Base-by-base conservation (phyloP, 2,888 invertebrate genomes). In the Lasioglossum oenotherae region DNA sequence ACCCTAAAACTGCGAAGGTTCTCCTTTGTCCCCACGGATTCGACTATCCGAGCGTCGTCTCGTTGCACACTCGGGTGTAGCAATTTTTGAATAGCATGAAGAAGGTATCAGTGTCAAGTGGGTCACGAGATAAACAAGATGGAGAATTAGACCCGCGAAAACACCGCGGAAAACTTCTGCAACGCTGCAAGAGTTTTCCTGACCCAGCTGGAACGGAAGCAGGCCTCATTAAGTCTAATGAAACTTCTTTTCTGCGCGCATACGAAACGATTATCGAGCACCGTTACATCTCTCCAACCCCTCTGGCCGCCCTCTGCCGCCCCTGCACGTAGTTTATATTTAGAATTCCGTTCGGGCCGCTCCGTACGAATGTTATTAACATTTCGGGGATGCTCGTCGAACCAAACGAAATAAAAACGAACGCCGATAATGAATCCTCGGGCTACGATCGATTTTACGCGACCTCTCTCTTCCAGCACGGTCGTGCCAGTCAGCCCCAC, bases 231-330 rank as follows among this genome's bases (percentile, higher is more conserved):
- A 82, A 41, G 73, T 67, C 76, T 57, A 57, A 84, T 57, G 83
- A 84, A 82, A 82, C 69, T 74, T 53, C 74, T 69, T 31, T 82
- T 69, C 57, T 49, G 71, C n/a, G 71, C 41, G 82, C 46, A 60
- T 69, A 44, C 74, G 73, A 74, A 77, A 84, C 69, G n/a, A 84
- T 82, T 69, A 82, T 84, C 83, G 83, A 78, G 57, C 67, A 57
- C 27, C 27, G 23, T 74, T 31, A 23, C n/a, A n/a, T 69, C n/a
- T 69, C 69, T n/a, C 3, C 69, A 10, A 23, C 23, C 23, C 27
- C 67, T 53, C 8, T 8, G 53, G 19, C 60, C n/a, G 2, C 27
- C 27, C 57, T 60, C n/a, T 12, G 4, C 6, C n/a, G 4, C 1
- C 1, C 16, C 60, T 8, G 8, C 27, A 2, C 2, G 38, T 23